phyloP scores from a whole-genome alignment of 2,797 vertebrate genomes.

The Notolepis coatsorum region DNA sequence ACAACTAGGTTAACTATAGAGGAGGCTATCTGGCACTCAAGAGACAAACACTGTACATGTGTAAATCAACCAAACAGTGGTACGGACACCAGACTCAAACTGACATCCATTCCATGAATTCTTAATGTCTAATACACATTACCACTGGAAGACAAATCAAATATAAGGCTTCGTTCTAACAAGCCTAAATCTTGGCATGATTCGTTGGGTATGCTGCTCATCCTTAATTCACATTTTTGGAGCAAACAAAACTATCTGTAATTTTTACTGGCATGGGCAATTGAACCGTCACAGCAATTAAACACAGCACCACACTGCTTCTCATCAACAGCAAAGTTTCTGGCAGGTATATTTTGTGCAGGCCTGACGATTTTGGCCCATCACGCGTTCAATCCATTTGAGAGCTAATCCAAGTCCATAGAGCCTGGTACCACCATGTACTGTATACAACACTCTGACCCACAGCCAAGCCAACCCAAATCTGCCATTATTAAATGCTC shows the following conservation, averaged over 20 bases:
- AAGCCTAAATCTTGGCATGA: conserved; percentile 18
- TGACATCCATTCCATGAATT: conserved; percentile 2
- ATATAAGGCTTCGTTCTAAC: conserved; percentile 8
- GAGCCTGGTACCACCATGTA: too few relatives aligned
- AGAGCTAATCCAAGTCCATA: too few relatives aligned
- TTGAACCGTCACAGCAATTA: conserved; percentile 29
- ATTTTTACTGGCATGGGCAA: conserved; percentile 44
- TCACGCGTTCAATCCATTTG: too few relatives aligned
- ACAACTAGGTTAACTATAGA: conserved; percentile 43
- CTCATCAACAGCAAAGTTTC: not conserved
- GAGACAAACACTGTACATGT: not conserved
- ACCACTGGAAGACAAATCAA: conserved; percentile 10
- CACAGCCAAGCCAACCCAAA: not conserved
- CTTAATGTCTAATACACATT: not conserved
- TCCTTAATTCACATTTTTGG: conserved; percentile 47
- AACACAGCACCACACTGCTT: conserved; percentile 2
- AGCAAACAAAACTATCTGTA: conserved; percentile 44
- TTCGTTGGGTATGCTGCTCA: conserved; percentile 20
- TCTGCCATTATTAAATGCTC: not conserved
- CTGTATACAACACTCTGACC: too few relatives aligned
- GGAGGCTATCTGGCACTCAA: conserved; percentile 24
- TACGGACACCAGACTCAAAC: conserved; percentile 6
- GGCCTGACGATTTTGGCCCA: too few relatives aligned
- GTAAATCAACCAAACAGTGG: conserved; percentile 7
- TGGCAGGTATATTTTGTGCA: not conserved